Base-by-base conservation (phyloP, 2,888 invertebrate genomes). In the Nowickia ferox region DNA sequence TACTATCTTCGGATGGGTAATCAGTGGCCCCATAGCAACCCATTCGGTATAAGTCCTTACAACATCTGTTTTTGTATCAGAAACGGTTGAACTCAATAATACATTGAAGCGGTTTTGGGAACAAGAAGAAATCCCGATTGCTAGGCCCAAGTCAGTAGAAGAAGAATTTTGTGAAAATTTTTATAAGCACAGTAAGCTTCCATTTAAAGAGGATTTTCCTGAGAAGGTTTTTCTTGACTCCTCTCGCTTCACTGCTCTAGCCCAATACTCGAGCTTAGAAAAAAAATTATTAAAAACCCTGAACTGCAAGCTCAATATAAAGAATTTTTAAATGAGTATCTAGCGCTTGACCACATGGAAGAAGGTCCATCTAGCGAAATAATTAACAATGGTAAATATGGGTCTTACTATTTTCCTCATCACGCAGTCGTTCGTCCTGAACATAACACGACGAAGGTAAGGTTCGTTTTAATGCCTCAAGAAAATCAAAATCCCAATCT, bases 401-500 rank as follows among this genome's bases (percentile, higher is more conserved):
- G 46, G 13, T 46, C 46, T 46, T 30, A 30, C 30, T 30, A 30
- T 30, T 30, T 30, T 2, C 30, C 30, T 4, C 30, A 30, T 30
- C 30, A 46, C 46, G 46, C 46, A 46, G 46, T 46, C 46, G 46
- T 46, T 51, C 51, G 51, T 9, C n/a, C 51, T 17, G 51, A 51
- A 6, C 53, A 53, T 17, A 53, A 53, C 10, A 53, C 53, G 53
- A 19, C 53, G 19, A 30, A 53, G 19, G 22, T 53, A 53, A 30
- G 10, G 4, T 15, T 46, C 5, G 46, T 46, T 46, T 46, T 46
- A 53, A 53, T 53, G 53, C 17, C 17, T 19, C 53, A 1, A 53
- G 53, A 53, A 53, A 53, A 17, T 17, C 53, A n/a, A n/a, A 53
- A 53, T 53, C 17, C 53, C 17, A 53, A n/a, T 53, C 46, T 46